Base-by-base conservation (phyloP, 2,113 vertebrate genomes). In the Catharus minimus region DNA sequence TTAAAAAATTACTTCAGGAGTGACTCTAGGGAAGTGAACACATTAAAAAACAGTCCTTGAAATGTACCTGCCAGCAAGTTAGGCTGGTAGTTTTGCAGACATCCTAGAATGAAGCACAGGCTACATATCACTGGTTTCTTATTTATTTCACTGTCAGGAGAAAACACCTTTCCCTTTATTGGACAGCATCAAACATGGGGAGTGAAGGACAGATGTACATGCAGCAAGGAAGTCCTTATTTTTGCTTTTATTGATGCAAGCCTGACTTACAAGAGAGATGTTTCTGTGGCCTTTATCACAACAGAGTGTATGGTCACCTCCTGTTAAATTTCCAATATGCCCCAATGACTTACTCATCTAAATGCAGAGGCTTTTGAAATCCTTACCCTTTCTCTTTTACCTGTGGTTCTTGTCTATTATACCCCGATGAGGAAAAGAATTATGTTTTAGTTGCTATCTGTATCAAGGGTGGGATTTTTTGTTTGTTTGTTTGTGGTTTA, bases 1-100 rank as follows among this genome's bases (percentile, higher is more conserved):
- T 79, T 85, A 85, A 86, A 94, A 90, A 95, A 93, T 86, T 58
- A 91, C 13, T 74, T 85, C 33, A 92, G 58, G 24, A 15, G 60
- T 92, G 52, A 90, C 68, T 89, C 83, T 88, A 93, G 87, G 61
- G 68, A 92, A 94, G 69, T 36, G 39, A 85, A 57, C 82, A 88
- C 94, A 92, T 87, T 80, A 64, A 82, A 88, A 89, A 62, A 18
- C 58, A 39, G 71, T 36, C 39, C 56, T 79, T 73, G 52, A 58
- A 79, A 32, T 21, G 32, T 57, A 65, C 43, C 24, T 88, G 82
- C 57, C 85, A 85, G 76, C 24, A 93, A 92, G 55, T 74, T 71
- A 88, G 71, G 81, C 8, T 61, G 57, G 90, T 81, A 33, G 19
- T 93, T 93, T 88, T 82, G 82, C 66, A 81, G 62, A 64, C 33